Conservation (phyloP, 2,113 vertebrate genomes). For the Nothocercus julius region DNA sequence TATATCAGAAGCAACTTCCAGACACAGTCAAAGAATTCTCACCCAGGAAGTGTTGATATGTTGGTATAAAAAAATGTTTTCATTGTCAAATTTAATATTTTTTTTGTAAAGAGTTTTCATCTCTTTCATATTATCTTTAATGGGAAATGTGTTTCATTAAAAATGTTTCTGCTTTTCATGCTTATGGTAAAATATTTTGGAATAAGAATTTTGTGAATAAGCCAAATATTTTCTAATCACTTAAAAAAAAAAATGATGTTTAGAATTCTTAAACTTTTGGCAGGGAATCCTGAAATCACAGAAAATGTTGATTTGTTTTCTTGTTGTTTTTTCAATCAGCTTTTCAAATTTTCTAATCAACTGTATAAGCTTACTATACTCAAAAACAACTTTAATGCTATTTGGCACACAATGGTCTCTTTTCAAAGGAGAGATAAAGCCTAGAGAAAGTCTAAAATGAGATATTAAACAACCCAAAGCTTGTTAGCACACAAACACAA, state of each 20-base stretch:
- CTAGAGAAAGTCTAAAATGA: not conserved
- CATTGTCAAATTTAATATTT: slow-evolving; percentile 4
- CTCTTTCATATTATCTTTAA: slow-evolving; percentile 29
- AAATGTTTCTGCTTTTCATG: slow-evolving; percentile 24
- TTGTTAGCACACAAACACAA: not conserved
- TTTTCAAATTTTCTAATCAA: not conserved
- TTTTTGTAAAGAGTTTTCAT: not conserved
- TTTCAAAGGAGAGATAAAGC: not conserved
- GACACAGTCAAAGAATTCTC: slow-evolving; percentile 46
- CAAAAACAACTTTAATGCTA: not conserved
- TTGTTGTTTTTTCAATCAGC: not conserved
- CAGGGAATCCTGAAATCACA: not conserved
- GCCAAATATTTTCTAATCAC: not conserved
- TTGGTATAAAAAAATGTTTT: not conserved
- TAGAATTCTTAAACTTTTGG: not conserved
- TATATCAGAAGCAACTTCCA: slow-evolving; percentile 61
- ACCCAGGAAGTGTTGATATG: slow-evolving; percentile 60
- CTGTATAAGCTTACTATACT: not conserved
- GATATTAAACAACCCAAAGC: not conserved
- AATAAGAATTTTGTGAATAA: not conserved
- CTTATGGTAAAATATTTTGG: slow-evolving; percentile 31
- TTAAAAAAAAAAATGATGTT: not conserved
- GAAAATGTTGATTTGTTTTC: not conserved
- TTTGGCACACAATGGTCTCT: not conserved
- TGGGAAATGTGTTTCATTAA: slow-evolving; percentile 32